A percentile compares a stretch with the other conserved stretches of the same genome.
Conservation (phyloP, 2,113 vertebrate genomes). For the Cinclus cinclus region DNA sequence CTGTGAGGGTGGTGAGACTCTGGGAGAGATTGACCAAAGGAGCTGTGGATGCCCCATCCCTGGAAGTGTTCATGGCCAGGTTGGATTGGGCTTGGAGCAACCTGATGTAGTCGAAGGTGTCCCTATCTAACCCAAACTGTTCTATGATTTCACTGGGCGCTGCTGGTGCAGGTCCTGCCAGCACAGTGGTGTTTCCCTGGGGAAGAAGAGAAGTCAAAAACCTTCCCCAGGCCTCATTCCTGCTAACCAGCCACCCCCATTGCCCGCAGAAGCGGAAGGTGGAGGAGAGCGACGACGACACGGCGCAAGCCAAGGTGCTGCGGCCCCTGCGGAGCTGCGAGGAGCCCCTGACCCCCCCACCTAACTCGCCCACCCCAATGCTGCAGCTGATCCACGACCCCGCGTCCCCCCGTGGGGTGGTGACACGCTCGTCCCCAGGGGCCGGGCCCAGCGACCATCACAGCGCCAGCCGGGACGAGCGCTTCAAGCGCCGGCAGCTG, state of each 20-base stretch:
- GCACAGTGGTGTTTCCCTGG: rapidly evolving
- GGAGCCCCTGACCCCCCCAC: slow-evolving; percentile 76
- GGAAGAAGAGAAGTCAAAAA: neutral
- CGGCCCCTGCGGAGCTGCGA: slow-evolving; percentile 79
- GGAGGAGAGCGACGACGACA: slow-evolving; percentile 76
- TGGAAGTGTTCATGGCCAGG: neutral
- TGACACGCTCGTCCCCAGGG: slow-evolving; percentile 74
- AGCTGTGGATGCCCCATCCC: neutral
- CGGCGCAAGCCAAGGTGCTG: slow-evolving; percentile 78
- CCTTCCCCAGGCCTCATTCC: neutral
- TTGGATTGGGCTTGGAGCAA: neutral
- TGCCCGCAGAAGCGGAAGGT: slow-evolving; percentile 76
- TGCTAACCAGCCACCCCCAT: neutral
- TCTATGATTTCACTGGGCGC: neutral
- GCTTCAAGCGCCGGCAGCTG: slow-evolving; percentile 79
- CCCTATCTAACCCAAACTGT: neutral
- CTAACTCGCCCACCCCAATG: slow-evolving; percentile 79
- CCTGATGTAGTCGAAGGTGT: neutral
- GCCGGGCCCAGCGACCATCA: slow-evolving; percentile 78
- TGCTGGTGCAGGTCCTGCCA: neutral
- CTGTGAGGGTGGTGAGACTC: neutral
- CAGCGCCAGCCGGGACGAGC: slow-evolving; percentile 79
- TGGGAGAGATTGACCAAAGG: neutral
- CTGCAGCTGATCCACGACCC: slow-evolving; percentile 81
- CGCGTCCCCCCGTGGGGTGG: slow-evolving; percentile 69